Base-by-base conservation (phyloP, 2,888 invertebrate genomes). In the Siphonodentalium dalli region DNA sequence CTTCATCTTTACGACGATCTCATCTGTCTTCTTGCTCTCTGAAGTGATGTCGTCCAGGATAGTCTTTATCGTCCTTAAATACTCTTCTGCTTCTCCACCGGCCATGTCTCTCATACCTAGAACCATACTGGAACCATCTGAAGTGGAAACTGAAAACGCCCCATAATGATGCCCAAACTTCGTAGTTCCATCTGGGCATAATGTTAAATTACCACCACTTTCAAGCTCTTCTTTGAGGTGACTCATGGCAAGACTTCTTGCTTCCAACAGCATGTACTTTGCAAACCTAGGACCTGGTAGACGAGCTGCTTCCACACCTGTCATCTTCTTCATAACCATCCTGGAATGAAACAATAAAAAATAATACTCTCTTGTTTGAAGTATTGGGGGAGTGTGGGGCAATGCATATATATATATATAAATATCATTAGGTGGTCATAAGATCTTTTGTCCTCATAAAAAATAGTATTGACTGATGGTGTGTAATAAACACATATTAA, bases 141-240 rank as follows among this genome's bases (percentile, higher is more conserved):
- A 39, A 28, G 35, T 4, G 18, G 49, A 49, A 49, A 49, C 11
- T 13, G 41, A 33, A 24, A 41, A 41, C 13, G 49, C 41, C 0
- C 34, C 41, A 41, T 41, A 49, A 34, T 49, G 49, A 41, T 49
- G 34, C 3, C 49, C 49, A 49, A 49, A 41, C 24, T 41, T 49
- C 0, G 33, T 41, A 9, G 41, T 41, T 18, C 49, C 49, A 46
- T 46, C 24, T 2, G 37, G 26, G 27, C 46, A 35, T 46, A 37
- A 35, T 31, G 37, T 46, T n/a, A 46, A 1, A 38, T 37, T 27
- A 38, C 13, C 38, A 38, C 47, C 20, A 34, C 39, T 39, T 47
- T 37, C 28, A 47, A 21, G n/a, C n/a, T n/a, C n/a, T n/a, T n/a
- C n/a, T n/a, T n/a, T n/a, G n/a, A n/a, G n/a, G 31, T 47, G 47